A percentile compares a stretch with the other conserved stretches of the same genome.
These are phyloP conservation scores for Lemur catta DNA, from an alignment of 2,797 vertebrate species.

Conservation along the genomic window DNA sequence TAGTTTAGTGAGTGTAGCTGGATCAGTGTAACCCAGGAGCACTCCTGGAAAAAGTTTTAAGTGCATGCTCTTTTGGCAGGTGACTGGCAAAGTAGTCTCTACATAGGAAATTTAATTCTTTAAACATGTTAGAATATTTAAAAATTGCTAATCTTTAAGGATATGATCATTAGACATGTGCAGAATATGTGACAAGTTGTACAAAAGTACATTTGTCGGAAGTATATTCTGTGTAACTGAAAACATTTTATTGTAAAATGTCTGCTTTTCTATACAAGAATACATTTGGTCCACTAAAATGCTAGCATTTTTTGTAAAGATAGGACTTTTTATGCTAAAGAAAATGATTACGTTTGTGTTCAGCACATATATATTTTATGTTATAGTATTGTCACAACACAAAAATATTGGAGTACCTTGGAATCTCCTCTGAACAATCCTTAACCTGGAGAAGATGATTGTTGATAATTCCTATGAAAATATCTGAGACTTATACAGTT, in stretches of 20 bases:
- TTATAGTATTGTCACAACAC: neutral
- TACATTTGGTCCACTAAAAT: neutral
- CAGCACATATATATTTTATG: neutral
- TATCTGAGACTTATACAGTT: neutral
- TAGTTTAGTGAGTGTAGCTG: neutral
- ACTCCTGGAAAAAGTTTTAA: constrained; percentile 13
- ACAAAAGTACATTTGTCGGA: constrained; percentile 2
- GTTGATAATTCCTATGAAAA: neutral
- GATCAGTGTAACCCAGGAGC: neutral
- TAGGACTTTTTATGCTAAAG: neutral
- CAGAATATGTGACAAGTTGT: neutral
- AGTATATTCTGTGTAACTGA: neutral
- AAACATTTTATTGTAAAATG: constrained; percentile 1
- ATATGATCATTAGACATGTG: neutral
- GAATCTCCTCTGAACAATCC: neutral
- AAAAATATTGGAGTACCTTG: neutral
- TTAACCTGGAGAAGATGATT: neutral
- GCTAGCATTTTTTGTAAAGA: neutral
- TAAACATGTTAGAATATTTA: neutral
- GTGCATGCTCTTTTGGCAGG: neutral
- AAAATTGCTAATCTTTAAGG: neutral
- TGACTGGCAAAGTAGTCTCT: constrained; percentile 27
- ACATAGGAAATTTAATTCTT: constrained; percentile 20
- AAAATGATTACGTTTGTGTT: constrained; percentile 26
- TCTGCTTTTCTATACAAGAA: constrained; percentile 21